Evolutionary conservation across 2,888 invertebrate species (phyloP).

Genomic region (Lithophane leautieri): DNA sequence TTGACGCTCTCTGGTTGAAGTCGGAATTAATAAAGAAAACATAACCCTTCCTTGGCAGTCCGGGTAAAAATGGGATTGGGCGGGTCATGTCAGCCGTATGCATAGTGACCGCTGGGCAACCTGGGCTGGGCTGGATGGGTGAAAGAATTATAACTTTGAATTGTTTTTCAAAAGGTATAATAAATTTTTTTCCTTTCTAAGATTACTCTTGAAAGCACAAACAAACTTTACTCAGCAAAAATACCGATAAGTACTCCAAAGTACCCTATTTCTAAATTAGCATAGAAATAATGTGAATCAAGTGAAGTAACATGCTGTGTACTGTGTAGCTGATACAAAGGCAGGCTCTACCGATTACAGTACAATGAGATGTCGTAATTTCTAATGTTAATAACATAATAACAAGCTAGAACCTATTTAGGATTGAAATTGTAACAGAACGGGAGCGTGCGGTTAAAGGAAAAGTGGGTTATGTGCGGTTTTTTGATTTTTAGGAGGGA

Average conservation of each 20-base stretch:
- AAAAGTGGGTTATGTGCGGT: slow-evolving; percentile 50
- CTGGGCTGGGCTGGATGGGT: too few species aligned
- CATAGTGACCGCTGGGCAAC: too few species aligned
- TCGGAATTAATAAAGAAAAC: too few species aligned
- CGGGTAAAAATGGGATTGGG: too few species aligned
- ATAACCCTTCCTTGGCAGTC: too few species aligned
- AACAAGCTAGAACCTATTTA: slow-evolving; percentile 77
- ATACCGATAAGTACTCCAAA: neutral
- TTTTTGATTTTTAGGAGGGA: neutral
- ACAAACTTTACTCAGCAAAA: neutral
- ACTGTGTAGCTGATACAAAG: slow-evolving; percentile 51
- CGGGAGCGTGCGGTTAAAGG: slow-evolving; percentile 62
- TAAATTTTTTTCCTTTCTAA: too few species aligned
- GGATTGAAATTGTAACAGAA: slow-evolving; percentile 74
- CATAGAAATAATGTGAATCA: slow-evolving; percentile 49
- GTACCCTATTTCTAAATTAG: slow-evolving; percentile 44
- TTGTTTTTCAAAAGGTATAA: neutral
- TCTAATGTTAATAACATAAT: slow-evolving; percentile 87
- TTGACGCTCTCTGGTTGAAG: slow-evolving; percentile 5
- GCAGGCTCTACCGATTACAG: slow-evolving; percentile 73
- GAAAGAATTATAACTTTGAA: neutral
- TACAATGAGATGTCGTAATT: slow-evolving; percentile 86
- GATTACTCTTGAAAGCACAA: too few species aligned
- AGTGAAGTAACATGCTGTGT: slow-evolving; percentile 52
- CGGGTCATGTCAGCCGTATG: too few species aligned